Conservation (phyloP, 64 coral and sea anemone species). For the Actinia tenebrosa region DNA sequence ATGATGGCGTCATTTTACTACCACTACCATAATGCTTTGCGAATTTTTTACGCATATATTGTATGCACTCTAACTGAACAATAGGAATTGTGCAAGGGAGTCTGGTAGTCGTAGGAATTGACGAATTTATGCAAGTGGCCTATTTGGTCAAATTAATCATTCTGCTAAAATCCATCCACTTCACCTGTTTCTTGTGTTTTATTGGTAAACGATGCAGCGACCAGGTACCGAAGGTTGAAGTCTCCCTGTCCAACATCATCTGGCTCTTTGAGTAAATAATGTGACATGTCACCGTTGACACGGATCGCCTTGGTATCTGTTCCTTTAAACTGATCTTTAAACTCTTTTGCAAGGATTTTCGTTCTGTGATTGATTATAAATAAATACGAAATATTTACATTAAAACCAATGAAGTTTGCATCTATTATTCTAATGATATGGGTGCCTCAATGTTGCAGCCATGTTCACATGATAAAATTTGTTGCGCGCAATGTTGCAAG, state of each 20-base stretch:
- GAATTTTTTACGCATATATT: too few relatives aligned
- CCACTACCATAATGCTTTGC: too few relatives aligned
- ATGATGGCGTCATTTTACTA: too few relatives aligned
- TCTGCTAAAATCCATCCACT: not conserved
- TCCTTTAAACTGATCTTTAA: constrained; percentile 15
- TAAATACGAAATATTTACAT: not conserved
- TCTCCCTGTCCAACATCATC: constrained; percentile 21
- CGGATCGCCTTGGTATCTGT: not conserved
- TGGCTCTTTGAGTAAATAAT: constrained; percentile 35
- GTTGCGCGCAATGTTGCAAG: too few relatives aligned
- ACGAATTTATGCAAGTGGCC: too few relatives aligned
- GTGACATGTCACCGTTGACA: constrained; percentile 17
- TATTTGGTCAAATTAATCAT: too few relatives aligned
- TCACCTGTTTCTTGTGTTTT: not conserved
- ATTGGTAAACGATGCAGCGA: constrained; percentile 40
- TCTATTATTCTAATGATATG: too few relatives aligned
- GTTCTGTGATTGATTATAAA: not conserved
- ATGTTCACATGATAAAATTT: too few relatives aligned
- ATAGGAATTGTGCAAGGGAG: too few relatives aligned
- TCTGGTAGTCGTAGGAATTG: too few relatives aligned
- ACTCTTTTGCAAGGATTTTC: not conserved
- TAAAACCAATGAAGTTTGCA: not conserved
- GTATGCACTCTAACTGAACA: too few relatives aligned
- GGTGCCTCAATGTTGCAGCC: too few relatives aligned
- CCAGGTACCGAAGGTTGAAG: constrained; percentile 52